Conservation (phyloP, 1,140 invertebrate species). For the Pinna nobilis region DNA sequence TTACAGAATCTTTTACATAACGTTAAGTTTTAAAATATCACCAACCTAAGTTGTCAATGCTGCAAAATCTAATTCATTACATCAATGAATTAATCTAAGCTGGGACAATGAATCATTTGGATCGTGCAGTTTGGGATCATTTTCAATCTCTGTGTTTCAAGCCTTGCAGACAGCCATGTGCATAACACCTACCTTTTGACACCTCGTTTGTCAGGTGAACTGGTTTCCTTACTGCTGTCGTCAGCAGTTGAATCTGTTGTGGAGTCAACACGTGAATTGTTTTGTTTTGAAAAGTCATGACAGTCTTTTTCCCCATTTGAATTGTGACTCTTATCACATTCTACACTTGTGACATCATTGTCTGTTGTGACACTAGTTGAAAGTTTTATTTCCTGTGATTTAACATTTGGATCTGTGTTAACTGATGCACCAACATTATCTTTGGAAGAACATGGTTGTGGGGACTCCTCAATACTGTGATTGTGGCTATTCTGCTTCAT, state of each 20-base stretch:
- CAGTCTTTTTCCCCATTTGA: slow-evolving; percentile 12
- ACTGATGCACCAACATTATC: slow-evolving; percentile 1
- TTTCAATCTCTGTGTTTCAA: too few species aligned
- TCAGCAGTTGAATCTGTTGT: slow-evolving; percentile 6
- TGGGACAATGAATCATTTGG: too few species aligned
- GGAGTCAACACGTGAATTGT: not conserved
- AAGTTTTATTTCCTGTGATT: not conserved
- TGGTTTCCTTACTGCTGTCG: not conserved
- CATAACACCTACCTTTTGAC: slow-evolving; percentile 37
- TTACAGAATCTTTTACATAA: too few species aligned
- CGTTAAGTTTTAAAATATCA: too few species aligned
- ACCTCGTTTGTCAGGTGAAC: slow-evolving; percentile 36
- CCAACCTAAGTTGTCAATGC: too few species aligned
- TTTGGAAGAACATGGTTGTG: slow-evolving; percentile 21
- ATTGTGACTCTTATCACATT: not conserved
- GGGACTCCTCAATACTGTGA: slow-evolving; percentile 3
- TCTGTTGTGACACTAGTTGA: slow-evolving; percentile 1
- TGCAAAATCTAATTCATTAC: too few species aligned
- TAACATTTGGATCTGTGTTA: slow-evolving; percentile 5
- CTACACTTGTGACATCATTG: not conserved
- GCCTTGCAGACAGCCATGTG: not conserved
- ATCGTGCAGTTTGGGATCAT: too few species aligned
- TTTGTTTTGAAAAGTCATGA: not conserved
- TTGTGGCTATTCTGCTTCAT: slow-evolving; percentile 16
- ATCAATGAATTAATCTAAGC: too few species aligned